Evolutionary conservation across 2,797 vertebrate genomes (phyloP), one percentile per base, ranked within the genome.

Genomic region (Gephyroberyx darwinii): DNA sequence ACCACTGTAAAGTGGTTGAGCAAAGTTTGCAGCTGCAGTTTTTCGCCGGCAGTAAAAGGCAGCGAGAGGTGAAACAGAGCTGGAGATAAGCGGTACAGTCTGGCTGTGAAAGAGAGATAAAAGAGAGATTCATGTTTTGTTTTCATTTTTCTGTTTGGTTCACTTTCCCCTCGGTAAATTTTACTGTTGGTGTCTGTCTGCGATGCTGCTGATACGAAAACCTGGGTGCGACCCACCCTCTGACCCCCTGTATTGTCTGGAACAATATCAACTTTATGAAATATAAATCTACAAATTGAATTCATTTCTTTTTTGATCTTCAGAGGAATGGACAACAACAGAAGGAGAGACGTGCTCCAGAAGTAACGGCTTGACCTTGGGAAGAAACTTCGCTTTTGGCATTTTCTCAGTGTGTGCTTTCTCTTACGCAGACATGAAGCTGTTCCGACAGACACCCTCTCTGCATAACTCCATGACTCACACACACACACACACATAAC

Each of bases 21-120:
- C 74, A 84, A 88, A 87, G 85, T 91, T 84, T 86, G 81, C 65
- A 78, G 74, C 80, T 65, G 81, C 75, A 75, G 81, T 86, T 87
- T 85, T 87, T 63, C 83, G 75, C 72, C 55, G 69, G 70, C 74
- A 77, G 83, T 78, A 74, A 84, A 81, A 84, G 65, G 72, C 69
- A 57, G 71, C 4, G 65, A 77, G 45, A 84, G 78, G 77, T 80
- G 70, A 79, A 74, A 67, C 62, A 57, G 75, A 80, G 70, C 59
- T 45, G 20, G 51, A 80, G 80, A 88, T 84, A 87, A 84, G 80
- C 67, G 61, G 63, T 17, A 60, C 41, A 45, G 69, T 72, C 63
- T 77, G 53, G 56, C 70, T 78, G 74, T 35, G 59, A 56, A 62
- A 31, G 19, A 47, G 37, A 81, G 70, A 88, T 79, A 82, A 87